These are phyloP conservation scores for Chionis minor DNA, from an alignment of 2,113 vertebrate genomes.

Conservation along the genomic window DNA sequence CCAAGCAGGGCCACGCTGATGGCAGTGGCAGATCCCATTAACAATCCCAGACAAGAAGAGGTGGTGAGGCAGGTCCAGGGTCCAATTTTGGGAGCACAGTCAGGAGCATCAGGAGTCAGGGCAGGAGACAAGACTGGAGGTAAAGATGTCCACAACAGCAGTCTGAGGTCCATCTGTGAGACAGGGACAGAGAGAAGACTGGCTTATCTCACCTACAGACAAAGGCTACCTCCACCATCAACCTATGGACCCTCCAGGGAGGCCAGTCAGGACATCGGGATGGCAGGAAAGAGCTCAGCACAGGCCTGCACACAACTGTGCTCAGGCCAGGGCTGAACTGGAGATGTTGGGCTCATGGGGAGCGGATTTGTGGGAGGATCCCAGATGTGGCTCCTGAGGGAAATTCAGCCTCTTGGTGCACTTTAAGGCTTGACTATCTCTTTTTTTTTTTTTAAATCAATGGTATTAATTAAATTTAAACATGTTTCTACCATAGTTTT, in stretches of 20 bases:
- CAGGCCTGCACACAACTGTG: neutral
- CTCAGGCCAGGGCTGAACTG: neutral
- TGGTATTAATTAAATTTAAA: neutral
- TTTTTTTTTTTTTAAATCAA: neutral
- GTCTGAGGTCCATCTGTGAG: neutral
- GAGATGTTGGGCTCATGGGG: neutral
- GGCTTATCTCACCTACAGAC: too few relatives aligned
- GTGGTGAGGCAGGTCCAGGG: too few relatives aligned
- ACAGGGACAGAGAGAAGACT: neutral
- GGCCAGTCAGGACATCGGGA: neutral
- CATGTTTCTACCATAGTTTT: neutral
- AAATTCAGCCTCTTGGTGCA: neutral
- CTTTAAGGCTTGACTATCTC: neutral
- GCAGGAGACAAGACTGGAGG: neutral
- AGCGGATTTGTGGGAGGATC: rapidly evolving
- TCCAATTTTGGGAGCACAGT: neutral
- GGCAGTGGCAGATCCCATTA: neutral
- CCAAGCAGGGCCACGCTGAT: neutral
- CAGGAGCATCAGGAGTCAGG: neutral
- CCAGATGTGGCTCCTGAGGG: neutral
- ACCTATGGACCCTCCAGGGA: neutral
- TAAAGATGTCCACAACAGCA: neutral
- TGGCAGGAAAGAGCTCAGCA: neutral
- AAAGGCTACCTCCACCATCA: neutral
- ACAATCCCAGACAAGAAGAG: neutral